Evolutionary conservation across 2,113 vertebrate genomes (phyloP).

Genomic region (Desmodus rotundus): DNA sequence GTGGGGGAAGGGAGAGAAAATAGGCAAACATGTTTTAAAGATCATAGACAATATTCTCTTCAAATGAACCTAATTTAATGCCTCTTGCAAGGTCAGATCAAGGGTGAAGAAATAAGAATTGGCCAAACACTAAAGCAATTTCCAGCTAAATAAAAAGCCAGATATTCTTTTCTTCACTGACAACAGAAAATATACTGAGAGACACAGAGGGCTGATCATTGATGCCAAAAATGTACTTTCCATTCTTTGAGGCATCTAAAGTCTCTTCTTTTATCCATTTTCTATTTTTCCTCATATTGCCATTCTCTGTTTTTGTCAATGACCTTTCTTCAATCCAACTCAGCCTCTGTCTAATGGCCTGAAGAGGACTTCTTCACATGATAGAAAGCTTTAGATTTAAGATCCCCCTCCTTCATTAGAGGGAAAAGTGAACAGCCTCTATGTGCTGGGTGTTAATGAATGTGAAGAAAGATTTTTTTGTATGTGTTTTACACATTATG

Average conservation of each 20-base stretch:
- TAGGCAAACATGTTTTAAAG: conserved; percentile 82
- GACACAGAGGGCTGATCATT: conserved; percentile 81
- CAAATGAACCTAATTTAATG: conserved; percentile 85
- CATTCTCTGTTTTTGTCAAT: conserved; percentile 83
- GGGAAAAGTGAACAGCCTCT: conserved; percentile 84
- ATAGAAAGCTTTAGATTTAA: conserved; percentile 86
- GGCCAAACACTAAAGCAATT: conserved; percentile 89
- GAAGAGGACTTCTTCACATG: conserved; percentile 86
- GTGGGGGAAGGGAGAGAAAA: conserved; percentile 59
- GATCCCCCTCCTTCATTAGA: conserved; percentile 86
- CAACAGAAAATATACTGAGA: conserved; percentile 82
- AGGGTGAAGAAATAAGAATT: conserved; percentile 92
- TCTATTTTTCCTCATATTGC: conserved; percentile 81
- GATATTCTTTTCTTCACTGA: conserved; percentile 82
- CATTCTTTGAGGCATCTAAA: conserved; percentile 77
- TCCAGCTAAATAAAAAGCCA: conserved; percentile 81
- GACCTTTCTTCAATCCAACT: conserved; percentile 85
- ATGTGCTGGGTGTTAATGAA: conserved; percentile 91
- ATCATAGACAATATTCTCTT: conserved; percentile 76
- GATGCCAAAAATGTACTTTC: conserved; percentile 83
- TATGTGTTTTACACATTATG: conserved; percentile 92
- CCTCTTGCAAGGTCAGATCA: conserved; percentile 88
- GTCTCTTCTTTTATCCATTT: conserved; percentile 83
- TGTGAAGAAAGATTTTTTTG: conserved; percentile 89
- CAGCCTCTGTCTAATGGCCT: conserved; percentile 84